phyloP scores from a whole-genome alignment of 2,797 vertebrate genomes.

The Cynodonichthys magdalenae region DNA sequence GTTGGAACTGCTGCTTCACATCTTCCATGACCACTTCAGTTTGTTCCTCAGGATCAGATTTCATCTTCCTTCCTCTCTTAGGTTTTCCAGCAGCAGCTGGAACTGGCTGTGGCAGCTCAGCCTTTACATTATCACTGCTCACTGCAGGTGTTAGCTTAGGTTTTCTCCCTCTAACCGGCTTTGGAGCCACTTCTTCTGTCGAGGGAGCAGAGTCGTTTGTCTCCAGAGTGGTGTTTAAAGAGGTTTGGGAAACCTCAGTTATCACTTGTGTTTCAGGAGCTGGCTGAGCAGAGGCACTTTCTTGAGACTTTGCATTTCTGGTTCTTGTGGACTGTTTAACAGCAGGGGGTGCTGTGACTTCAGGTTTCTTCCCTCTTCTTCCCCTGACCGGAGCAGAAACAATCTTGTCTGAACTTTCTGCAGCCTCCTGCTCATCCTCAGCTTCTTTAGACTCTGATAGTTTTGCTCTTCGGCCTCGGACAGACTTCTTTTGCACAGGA shows the following conservation, averaged over 20 bases:
- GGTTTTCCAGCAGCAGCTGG: conserved; percentile 32
- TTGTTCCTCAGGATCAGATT: conserved; percentile 24
- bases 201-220: background rate
- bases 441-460: background rate
- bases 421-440: conserved; percentile 27
- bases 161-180: conserved; percentile 57
- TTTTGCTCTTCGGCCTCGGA: conserved; percentile 40
- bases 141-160: conserved; percentile 16
- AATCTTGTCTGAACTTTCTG: conserved; percentile 6
- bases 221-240: conserved; percentile 8
- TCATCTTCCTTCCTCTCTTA: conserved; percentile 55
- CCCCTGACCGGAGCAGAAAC: conserved; percentile 50
- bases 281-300: conserved; percentile 8
- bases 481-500: conserved; percentile 36
- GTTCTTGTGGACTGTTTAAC: conserved; percentile 53
- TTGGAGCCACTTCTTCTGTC: conserved; percentile 27
- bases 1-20: conserved; percentile 17
- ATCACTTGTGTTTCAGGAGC: conserved; percentile 4
- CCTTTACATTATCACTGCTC: conserved; percentile 2
- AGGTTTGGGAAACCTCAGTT: conserved; percentile 2
- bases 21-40: conserved; percentile 1
- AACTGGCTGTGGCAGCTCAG: conserved; percentile 8
- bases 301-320: conserved; percentile 47
- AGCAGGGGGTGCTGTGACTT: conserved; percentile 43
- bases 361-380: conserved; percentile 59